Base-by-base conservation (phyloP, 2,888 invertebrate species). In the Aleiodes alternator region DNA sequence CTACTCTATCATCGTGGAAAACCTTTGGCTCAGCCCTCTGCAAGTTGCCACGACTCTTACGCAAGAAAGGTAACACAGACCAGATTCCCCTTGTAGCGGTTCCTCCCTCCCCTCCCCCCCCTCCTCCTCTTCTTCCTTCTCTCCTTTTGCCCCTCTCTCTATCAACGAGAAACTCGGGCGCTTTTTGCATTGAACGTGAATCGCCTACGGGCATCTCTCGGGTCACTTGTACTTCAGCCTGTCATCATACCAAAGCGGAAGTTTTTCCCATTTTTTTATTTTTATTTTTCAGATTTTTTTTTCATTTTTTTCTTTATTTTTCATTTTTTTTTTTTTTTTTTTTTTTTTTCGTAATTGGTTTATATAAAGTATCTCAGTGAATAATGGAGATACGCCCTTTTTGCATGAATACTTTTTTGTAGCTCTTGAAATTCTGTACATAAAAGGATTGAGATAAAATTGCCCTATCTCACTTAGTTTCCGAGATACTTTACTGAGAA, bases 11-110 rank as follows among this genome's bases (percentile, higher is more conserved):
- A 73, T 73, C 59, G 43, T 66, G 72, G 48, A 29, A 64, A 51
- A 55, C 75, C 68, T 76, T 61, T 51, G 55, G 55, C 55, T 69
- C 55, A n/a, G 23, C 68, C 68, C 51, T 57, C 57, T 38, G n/a
- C 23, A 23, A 23, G 23, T 23, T 61, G 70, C 43, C 66, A 59
- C 55, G 50, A 71, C 73, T 73, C 75, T 80, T 80, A 78, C 76
- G 78, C 78, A 75, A 79, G 76, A 78, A 81, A 79, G 73, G 76
- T 78, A 79, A 79, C 75, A 76, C 75, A 76, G 61, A 79, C 78
- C 72, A 79, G 71, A 80, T 77, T 78, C 78, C 71, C 72, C 75
- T 78, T 8, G 66, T 51, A 75, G 76, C 72, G 64, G 73, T 78
- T 72, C 53, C 68, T 66, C 73, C 68, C 69, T 50, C 57, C 53